These are phyloP conservation scores for Coranthus polyacanthus DNA, from an alignment of 2,797 vertebrate species.

Conservation along the genomic window DNA sequence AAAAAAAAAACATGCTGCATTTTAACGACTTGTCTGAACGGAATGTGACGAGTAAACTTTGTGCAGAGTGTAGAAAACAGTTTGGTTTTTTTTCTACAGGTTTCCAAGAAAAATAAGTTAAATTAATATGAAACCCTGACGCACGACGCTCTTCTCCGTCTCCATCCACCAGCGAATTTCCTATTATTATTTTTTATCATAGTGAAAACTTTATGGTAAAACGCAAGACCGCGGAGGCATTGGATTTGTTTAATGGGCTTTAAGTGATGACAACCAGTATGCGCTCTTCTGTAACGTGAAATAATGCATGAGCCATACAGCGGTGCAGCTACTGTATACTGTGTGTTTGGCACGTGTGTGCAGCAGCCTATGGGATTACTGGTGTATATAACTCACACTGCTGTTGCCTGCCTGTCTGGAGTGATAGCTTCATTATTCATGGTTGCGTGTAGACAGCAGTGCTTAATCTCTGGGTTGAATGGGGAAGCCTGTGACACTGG, in stretches of 20 bases:
- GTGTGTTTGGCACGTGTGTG: conserved; percentile 55
- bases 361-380: conserved; percentile 68
- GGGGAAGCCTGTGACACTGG: conserved; percentile 63
- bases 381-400: conserved; percentile 74
- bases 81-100: no score
- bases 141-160: no score
- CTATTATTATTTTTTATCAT: conserved; percentile 18
- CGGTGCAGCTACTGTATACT: conserved; percentile 54
- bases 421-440: conserved; percentile 87
- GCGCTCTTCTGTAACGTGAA: conserved; percentile 51
- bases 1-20: no score
- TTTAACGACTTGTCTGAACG: no score
- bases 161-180: conserved; percentile 4
- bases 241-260: conserved; percentile 20
- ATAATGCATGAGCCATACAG: conserved; percentile 63
- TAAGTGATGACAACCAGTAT: conserved; percentile 8
- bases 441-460: conserved; percentile 85
- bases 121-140: no score
- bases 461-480: conserved; percentile 82
- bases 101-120: no score
- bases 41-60: no score
- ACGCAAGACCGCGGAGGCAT: background rate
- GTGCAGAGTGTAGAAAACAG: no score
- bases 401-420: conserved; percentile 80
- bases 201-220: conserved; percentile 6